Percentiles rank a stretch among this genome's conserved stretches.
These are phyloP conservation scores for Microcebus griseorufus DNA, from an alignment of 2,113 vertebrate genomes.

Conservation along the genomic window DNA sequence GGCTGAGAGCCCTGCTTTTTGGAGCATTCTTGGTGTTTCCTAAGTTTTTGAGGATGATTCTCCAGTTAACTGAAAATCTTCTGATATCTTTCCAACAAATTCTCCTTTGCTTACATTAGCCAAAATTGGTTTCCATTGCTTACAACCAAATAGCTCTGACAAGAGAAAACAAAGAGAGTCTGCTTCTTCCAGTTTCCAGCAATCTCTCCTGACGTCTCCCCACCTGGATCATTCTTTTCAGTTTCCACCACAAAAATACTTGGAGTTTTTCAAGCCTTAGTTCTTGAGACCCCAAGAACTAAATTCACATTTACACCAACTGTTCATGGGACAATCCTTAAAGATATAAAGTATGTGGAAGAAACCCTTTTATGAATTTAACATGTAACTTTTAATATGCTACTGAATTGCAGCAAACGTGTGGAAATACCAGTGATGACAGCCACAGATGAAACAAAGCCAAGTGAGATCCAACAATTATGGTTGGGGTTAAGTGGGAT, in stretches of 20 bases:
- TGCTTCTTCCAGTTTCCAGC: neutral
- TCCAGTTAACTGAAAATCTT: neutral
- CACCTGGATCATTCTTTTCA: neutral
- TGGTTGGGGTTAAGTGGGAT: neutral
- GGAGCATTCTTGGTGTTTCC: neutral
- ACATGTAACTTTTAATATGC: slow-evolving; percentile 16
- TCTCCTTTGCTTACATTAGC: neutral
- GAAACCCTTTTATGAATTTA: neutral
- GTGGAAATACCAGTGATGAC: neutral
- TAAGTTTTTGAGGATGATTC: neutral
- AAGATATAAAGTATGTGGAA: slow-evolving; percentile 1
- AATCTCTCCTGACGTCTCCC: neutral
- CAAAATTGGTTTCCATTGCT: neutral
- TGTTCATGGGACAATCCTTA: neutral
- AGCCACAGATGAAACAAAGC: neutral
- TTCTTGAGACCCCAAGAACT: neutral
- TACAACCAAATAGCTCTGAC: neutral
- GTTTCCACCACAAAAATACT: neutral
- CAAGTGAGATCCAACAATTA: neutral
- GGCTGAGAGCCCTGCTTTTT: neutral
- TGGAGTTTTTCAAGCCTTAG: neutral
- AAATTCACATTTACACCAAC: neutral
- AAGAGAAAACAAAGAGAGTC: neutral
- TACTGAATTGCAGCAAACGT: neutral
- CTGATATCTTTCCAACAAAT: neutral